phyloP scores from a whole-genome alignment of 2,797 vertebrate genomes.

The Argyrosomus regius region DNA sequence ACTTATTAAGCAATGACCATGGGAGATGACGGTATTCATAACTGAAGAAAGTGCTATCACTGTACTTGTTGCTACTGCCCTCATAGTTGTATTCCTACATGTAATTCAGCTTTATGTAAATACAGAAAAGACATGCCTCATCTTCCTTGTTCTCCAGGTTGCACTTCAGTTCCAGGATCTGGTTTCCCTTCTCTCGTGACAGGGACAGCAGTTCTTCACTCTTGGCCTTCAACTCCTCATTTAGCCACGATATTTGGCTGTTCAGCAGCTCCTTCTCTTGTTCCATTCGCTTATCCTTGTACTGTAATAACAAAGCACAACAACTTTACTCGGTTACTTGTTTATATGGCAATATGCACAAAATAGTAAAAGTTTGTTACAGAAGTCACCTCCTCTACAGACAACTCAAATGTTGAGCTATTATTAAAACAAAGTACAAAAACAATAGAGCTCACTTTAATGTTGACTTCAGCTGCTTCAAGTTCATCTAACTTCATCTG shows the following conservation, averaged over 20 bases:
- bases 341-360: neutral
- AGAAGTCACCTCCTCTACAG: neutral
- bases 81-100: neutral
- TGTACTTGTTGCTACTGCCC: neutral
- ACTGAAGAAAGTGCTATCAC: neutral
- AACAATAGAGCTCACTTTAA: conserved; percentile 87
- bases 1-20: neutral
- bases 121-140: conserved; percentile 83
- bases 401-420: neutral
- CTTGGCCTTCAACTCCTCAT: conserved; percentile 93
- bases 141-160: conserved; percentile 94
- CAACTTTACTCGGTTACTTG: neutral
- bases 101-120: neutral
- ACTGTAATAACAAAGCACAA: conserved; percentile 78
- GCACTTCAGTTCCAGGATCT: conserved; percentile 94
- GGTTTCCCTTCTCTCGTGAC: conserved; percentile 93
- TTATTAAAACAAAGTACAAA: neutral
- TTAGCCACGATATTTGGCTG: conserved; percentile 93
- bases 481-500: conserved; percentile 95
- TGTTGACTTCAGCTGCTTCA: conserved; percentile 92
- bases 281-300: conserved; percentile 95
- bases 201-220: conserved; percentile 93
- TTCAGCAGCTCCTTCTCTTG: conserved; percentile 95
- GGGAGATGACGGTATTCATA: neutral
- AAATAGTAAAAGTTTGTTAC: neutral